Base-by-base conservation (phyloP, 2,888 invertebrate genomes). In the Tenthredo scrophulariae region DNA sequence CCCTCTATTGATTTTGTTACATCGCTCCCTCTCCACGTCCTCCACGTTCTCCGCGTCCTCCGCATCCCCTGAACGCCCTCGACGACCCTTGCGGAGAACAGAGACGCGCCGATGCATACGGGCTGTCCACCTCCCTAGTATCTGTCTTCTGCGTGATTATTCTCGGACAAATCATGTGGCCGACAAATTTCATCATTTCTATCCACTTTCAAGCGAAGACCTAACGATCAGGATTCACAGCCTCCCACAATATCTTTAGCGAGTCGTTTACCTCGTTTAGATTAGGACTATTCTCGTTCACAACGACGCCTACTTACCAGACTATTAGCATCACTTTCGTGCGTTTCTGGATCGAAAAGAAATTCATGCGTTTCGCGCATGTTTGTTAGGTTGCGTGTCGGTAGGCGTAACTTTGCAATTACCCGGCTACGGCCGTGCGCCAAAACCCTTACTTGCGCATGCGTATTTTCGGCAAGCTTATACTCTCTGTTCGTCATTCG, bases 1-100 rank as follows among this genome's bases (percentile, higher is more conserved):
- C 93, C 93, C 93, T 93, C 93, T 93, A 93, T 93, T 93, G 93
- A 93, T 93, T 93, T 93, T 93, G 93, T 92, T 91, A 92, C 93
- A 92, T 92, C 84, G 85, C 77, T 58, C 79, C 84, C 82, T 88
- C 88, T 87, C 88, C 88, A 37, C 75, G 54, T 62, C 74, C 84
- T 83, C 84, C 83, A 40, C 50, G 50, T 46, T 46, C 43, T 75
- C 72, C 89, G 87, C 87, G 90, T 89, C 92, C 92, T 91, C 91
- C 90, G 92, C 91, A 88, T 91, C 89, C 90, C 91, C 91, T 89
- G 90, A 89, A 87, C 89, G 89, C 87, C 89, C 89, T 84, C 90
- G 83, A 75, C 88, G 87, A 88, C 88, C 89, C 88, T 88, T 86
- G 89, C 88, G 88, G 87, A 70, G 70, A 89, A 89, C 88, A 86